Evolutionary conservation across 2,113 vertebrate genomes (phyloP).

Genomic region (Daboia siamensis): DNA sequence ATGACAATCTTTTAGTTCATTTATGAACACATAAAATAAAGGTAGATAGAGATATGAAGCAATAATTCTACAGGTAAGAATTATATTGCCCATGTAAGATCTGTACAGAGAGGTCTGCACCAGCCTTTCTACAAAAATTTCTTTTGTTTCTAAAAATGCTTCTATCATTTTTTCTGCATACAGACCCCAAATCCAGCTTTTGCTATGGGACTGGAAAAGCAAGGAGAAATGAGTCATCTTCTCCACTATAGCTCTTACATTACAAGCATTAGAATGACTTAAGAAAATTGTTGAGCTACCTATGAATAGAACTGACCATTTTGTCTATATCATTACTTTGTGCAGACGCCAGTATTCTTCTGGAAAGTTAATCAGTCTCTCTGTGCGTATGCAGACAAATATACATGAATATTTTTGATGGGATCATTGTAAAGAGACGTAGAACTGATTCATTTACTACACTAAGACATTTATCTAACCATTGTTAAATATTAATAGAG

Average conservation of each 20-base stretch:
- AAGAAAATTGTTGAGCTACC: neutral
- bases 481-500: neutral
- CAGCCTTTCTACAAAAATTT: neutral
- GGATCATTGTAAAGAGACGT: neutral
- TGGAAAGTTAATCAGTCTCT: neutral
- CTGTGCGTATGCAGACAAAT: neutral
- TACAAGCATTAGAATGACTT: neutral
- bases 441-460: neutral
- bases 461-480: neutral
- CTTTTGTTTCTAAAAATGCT: neutral
- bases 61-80: neutral
- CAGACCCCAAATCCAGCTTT: neutral
- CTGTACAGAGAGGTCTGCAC: neutral
- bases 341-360: neutral
- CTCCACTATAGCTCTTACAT: neutral
- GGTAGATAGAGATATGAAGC: neutral
- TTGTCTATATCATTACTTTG: neutral
- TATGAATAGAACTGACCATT: neutral
- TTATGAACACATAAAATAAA: neutral
- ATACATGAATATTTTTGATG: neutral
- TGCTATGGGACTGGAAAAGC: neutral
- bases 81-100: neutral
- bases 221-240: neutral
- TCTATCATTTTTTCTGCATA: neutral
- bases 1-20: neutral